phyloP scores from a whole-genome alignment of 2,888 invertebrate species.

The Papilio elwesi region DNA sequence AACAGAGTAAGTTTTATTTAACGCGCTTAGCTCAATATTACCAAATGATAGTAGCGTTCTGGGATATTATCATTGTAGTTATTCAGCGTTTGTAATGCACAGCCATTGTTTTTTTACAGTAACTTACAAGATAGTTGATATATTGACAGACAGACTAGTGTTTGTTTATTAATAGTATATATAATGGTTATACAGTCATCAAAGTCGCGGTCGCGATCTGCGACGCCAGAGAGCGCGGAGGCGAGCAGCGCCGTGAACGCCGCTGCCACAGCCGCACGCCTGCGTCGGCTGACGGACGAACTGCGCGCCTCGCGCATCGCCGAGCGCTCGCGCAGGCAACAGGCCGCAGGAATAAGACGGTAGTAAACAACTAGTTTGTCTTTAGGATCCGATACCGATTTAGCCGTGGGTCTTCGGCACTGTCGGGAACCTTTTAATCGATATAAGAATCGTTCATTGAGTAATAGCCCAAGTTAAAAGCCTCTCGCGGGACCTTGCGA shows the following conservation, averaged over 20 bases:
- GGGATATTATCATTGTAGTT: too few species aligned
- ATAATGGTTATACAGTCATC: conserved; percentile 76
- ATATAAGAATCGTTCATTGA: too few species aligned
- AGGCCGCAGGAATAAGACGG: conserved; percentile 71
- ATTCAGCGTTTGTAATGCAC: too few species aligned
- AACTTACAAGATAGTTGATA: not conserved
- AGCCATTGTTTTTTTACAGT: too few species aligned
- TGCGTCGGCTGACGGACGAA: conserved; percentile 90
- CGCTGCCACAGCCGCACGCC: conserved; percentile 82
- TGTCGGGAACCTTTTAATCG: too few species aligned
- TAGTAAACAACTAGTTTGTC: conserved; percentile 49
- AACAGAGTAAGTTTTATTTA: conserved; percentile 77
- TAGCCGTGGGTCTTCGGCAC: too few species aligned
- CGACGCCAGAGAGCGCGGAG: conserved; percentile 86
- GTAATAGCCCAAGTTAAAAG: too few species aligned
- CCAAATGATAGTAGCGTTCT: too few species aligned
- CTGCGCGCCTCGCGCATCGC: conserved; percentile 81
- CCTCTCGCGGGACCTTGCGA: too few species aligned
- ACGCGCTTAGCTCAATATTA: too few species aligned
- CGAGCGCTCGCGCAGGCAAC: conserved; percentile 73
- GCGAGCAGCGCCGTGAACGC: conserved; percentile 57
- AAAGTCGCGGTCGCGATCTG: conserved; percentile 87
- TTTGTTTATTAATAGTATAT: not conserved
- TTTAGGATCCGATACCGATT: too few species aligned
- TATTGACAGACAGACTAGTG: not conserved